Base-by-base conservation (phyloP, 2,113 vertebrate genomes). In the Labeo rohita region DNA sequence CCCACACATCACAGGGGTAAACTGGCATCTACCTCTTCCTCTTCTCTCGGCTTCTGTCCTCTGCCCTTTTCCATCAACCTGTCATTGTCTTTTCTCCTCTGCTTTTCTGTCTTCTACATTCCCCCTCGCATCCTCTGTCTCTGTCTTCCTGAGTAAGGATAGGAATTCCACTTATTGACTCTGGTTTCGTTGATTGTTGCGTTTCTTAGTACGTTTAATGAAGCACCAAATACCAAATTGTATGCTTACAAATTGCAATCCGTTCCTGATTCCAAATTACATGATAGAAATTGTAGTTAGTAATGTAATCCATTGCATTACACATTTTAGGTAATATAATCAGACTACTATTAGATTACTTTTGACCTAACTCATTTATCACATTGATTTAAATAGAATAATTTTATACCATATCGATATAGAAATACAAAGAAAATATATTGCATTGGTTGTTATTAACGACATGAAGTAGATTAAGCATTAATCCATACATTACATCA, bases 91-190 rank as follows among this genome's bases (percentile, higher is more conserved):
- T 79, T 79, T 34, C 63, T 13, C 49, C 2, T 43, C 45, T 50
- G 63, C 52, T 47, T 49, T 47, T 36, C n/a, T 66, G 65, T 63
- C 73, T 87, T 77, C 52, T 59, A 50, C 39, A 63, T 34, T 36
- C 39, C 9, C 86, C 74, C 21, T 8, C 81, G 84, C 54, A 34
- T 21, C 63, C 68, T 21, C 56, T 59, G 56, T 59, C 56, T 39
- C 39, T 39, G 8, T 61, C 7, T 61, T 61, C 18, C 39, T 72
- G 68, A 45, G 39, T 16, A 34, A 68, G 34, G 65, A 68, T 36
- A 73, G 9, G 39, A 73, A 12, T 73, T 45, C 39, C 36, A 21
- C 36, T 21, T 43, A 21, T 43, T 72, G 68, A 72, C 39, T 10
- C 36, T 21, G 4, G 9, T 72, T 21, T 72, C 39, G n/a, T 73